Conservation (phyloP, 2,113 vertebrate species). For the Malaclemys terrapin region DNA sequence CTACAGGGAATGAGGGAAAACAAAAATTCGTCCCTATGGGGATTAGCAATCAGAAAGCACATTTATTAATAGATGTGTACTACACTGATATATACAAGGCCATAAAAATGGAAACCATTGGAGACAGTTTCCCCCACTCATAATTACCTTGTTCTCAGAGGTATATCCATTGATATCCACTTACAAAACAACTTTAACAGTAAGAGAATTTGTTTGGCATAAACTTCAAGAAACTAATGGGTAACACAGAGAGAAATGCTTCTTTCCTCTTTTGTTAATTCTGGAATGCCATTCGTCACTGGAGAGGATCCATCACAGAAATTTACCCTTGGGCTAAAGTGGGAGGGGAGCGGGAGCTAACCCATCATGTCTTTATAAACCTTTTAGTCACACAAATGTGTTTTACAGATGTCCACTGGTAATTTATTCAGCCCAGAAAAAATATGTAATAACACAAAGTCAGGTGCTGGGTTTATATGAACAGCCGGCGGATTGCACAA, state of each 20-base stretch:
- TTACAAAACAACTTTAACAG: slow-evolving; percentile 61
- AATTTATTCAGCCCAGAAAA: slow-evolving; percentile 49
- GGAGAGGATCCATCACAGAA: slow-evolving; percentile 66
- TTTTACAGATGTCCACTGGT: slow-evolving; percentile 73
- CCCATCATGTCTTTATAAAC: slow-evolving; percentile 66
- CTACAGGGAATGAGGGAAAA: slow-evolving; percentile 41
- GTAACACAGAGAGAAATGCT: slow-evolving; percentile 65
- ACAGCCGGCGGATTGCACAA: slow-evolving; percentile 18
- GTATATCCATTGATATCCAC: slow-evolving; percentile 46
- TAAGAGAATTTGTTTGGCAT: slow-evolving; percentile 65
- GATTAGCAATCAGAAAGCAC: slow-evolving; percentile 38
- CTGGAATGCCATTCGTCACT: slow-evolving; percentile 58
- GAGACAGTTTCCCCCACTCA: neutral
- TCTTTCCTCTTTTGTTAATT: slow-evolving; percentile 66
- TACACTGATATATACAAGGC: slow-evolving; percentile 4
- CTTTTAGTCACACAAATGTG: slow-evolving; percentile 68
- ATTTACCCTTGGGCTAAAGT: slow-evolving; percentile 37
- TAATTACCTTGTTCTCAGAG: slow-evolving; percentile 48
- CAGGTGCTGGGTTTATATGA: slow-evolving; percentile 37
- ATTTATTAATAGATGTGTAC: slow-evolving; percentile 16
- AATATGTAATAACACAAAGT: slow-evolving; percentile 30
- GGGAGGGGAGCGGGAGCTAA: slow-evolving; percentile 55
- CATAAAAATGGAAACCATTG: neutral
- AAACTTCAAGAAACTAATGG: slow-evolving; percentile 67
- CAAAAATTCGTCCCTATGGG: slow-evolving; percentile 7